These are phyloP conservation scores for Myiagra hebetior DNA, from an alignment of 2,113 vertebrate species.

Conservation along the genomic window DNA sequence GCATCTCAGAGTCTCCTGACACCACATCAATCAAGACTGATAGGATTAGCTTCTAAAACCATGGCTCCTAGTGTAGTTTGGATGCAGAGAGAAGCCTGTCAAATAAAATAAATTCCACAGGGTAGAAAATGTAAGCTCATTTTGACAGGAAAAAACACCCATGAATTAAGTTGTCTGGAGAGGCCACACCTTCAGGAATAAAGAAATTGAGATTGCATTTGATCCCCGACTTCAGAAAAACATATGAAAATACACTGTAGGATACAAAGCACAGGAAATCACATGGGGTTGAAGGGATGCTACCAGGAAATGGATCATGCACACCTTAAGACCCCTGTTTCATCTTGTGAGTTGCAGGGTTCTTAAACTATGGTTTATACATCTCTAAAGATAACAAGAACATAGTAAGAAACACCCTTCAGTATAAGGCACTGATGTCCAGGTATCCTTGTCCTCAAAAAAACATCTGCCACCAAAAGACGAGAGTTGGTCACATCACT, in stretches of 20 bases:
- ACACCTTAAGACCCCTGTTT: not conserved
- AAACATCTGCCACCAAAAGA: not conserved
- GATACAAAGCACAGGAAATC: not conserved
- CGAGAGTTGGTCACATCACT: not conserved
- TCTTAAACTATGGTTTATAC: not conserved
- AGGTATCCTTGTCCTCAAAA: not conserved
- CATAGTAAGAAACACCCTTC: not conserved
- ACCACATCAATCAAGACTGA: not conserved
- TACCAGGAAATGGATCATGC: not conserved
- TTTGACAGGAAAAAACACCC: not conserved
- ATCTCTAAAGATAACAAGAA: not conserved
- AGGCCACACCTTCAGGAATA: not conserved
- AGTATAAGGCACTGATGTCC: not conserved
- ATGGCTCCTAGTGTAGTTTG: not conserved
- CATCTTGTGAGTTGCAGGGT: not conserved
- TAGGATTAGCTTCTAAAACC: not conserved
- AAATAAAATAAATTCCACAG: not conserved
- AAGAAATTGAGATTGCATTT: not conserved
- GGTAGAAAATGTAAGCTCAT: not conserved
- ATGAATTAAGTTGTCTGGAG: not conserved
- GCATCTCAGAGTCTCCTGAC: not conserved
- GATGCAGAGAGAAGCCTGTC: not conserved
- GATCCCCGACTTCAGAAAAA: not conserved
- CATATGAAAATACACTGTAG: not conserved
- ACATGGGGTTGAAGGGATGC: not conserved